These are phyloP conservation scores for Haliaeetus leucogaster DNA, from an alignment of 2,113 vertebrate species.

Conservation along the genomic window DNA sequence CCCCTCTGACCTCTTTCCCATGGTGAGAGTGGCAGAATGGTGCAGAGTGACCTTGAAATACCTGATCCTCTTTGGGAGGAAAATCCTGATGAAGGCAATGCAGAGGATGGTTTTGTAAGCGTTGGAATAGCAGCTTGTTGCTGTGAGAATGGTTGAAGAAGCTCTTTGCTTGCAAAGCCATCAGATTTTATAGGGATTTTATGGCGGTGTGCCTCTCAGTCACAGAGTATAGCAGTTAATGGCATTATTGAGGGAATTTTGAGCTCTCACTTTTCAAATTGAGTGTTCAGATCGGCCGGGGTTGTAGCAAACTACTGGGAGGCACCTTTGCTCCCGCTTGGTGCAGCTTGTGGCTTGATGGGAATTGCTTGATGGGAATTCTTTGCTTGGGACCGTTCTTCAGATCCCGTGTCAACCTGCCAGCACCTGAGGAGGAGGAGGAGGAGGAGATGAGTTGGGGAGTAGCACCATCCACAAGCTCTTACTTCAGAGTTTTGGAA, in stretches of 20 bases:
- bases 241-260: background rate
- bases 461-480: background rate
- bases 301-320: background rate
- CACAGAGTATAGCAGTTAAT: no score
- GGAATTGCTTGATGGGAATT: background rate
- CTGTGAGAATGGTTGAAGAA: background rate
- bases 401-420: background rate
- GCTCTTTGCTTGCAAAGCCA: background rate
- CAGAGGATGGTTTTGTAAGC: background rate
- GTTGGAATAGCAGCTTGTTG: fast-evolving
- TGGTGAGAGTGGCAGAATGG: background rate
- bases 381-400: background rate
- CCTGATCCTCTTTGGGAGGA: background rate
- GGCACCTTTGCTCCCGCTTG: background rate
- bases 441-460: background rate
- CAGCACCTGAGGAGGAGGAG: background rate
- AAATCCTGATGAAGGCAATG: background rate
- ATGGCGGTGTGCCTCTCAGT: background rate
- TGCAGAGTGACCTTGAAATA: background rate
- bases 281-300: fast-evolving
- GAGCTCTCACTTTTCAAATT: background rate
- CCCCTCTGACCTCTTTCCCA: background rate
- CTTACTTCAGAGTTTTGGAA: background rate
- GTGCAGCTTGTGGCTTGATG: background rate
- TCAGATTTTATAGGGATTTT: background rate